A percentile compares a stretch with the other conserved stretches of the same genome.
Evolutionary conservation across 2,888 invertebrate species (phyloP).

Genomic region (Cynaeus angustus): DNA sequence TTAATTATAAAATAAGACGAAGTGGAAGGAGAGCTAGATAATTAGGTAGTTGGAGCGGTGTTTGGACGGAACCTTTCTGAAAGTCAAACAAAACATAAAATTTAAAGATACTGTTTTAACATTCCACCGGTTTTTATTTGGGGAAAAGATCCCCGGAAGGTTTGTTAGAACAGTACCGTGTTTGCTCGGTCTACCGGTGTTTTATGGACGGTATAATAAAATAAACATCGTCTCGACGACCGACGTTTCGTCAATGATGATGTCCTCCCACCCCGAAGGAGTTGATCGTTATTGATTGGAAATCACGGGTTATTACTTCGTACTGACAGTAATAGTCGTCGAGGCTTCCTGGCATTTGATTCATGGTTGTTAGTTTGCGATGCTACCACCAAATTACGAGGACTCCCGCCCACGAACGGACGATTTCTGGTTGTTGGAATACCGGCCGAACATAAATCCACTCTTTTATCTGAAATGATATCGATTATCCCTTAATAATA

Average conservation of each 20-base stretch:
- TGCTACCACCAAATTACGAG: conserved; percentile 58
- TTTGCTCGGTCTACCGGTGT: conserved; percentile 52
- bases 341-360: conserved; percentile 54
- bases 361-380: conserved; percentile 47
- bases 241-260: conserved; percentile 38
- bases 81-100: conserved; percentile 50
- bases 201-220: conserved; percentile 47
- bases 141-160: conserved; percentile 34
- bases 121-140: conserved; percentile 50
- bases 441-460: conserved; percentile 34
- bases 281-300: conserved; percentile 51
- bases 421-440: conserved; percentile 31
- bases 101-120: conserved; percentile 52
- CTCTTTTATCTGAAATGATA: conserved; percentile 63
- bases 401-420: conserved; percentile 51
- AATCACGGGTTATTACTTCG: conserved; percentile 52
- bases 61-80: conserved; percentile 41
- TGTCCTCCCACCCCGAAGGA: conserved; percentile 34
- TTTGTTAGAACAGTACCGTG: conserved; percentile 46
- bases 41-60: conserved; percentile 36
- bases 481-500: conserved; percentile 68
- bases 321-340: conserved; percentile 53
- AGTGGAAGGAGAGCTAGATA: conserved; percentile 12
- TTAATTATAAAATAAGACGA: conserved; percentile 44
- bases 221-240: conserved; percentile 26